A percentile compares a stretch with the other conserved stretches of the same genome.
Conservation (phyloP, 2,888 invertebrate species). For the Caenorhabditis panamensis region DNA sequence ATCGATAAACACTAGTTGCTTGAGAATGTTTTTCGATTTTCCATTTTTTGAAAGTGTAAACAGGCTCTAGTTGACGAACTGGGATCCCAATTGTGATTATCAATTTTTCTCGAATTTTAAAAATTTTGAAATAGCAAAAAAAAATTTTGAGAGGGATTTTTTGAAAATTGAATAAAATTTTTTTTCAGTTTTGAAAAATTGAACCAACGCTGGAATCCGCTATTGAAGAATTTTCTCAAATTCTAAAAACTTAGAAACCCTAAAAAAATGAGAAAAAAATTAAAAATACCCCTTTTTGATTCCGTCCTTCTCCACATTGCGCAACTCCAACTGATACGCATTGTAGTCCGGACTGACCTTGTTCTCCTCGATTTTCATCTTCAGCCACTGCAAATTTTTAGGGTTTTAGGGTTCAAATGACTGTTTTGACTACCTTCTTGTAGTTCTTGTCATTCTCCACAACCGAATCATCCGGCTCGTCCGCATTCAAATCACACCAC, state of each 20-base stretch:
- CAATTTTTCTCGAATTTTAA: neutral
- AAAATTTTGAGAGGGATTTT: too few species aligned
- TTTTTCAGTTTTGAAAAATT: too few species aligned
- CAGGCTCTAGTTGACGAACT: too few species aligned
- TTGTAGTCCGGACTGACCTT: conserved; percentile 23
- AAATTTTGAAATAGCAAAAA: neutral
- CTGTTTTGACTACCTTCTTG: conserved; percentile 15
- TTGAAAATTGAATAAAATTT: too few species aligned
- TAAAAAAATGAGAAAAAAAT: conserved; percentile 1
- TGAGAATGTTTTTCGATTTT: too few species aligned
- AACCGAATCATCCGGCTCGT: too few species aligned
- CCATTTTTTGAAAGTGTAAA: too few species aligned
- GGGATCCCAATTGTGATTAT: neutral
- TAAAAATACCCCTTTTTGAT: neutral
- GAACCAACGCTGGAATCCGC: too few species aligned
- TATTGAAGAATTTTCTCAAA: neutral
- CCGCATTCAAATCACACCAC: too few species aligned
- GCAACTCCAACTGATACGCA: conserved; percentile 20
- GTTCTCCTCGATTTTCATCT: conserved; percentile 38
- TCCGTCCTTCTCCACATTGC: conserved; percentile 30
- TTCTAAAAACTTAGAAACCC: neutral
- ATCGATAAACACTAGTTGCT: too few species aligned
- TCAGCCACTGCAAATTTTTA: conserved; percentile 33
- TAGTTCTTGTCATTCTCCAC: conserved; percentile 5
- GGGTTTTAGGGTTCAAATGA: neutral